Evolutionary conservation across 2,113 vertebrate species (phyloP), one percentile per base, ranked within the genome.

Genomic region (Ammodytes marinus): DNA sequence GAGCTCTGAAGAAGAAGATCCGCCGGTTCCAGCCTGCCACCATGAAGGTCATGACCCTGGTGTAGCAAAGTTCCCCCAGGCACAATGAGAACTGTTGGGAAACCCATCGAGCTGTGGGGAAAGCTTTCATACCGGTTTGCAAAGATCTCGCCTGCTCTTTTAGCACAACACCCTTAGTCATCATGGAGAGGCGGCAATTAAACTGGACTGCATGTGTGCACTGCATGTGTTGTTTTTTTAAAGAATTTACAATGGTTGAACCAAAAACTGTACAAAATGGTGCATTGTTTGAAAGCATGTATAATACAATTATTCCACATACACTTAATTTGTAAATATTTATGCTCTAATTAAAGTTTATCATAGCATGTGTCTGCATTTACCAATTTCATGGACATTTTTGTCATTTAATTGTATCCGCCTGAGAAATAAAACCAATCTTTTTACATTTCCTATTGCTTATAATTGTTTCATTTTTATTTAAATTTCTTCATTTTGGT

Each of bases 21-120:
- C 95, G 97, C 37, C 94, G 97, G 82, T 99, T 98, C 92, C 97
- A 98, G 8, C 97, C 97, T 0, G 95, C 96, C 0, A 93, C 97
- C 1, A 91, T 99, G 80, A 98, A 97, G 91, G 96, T 99, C 91
- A 99, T 99, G 97, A 99, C 98, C 82, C 95, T 96, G 91, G 97
- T 99, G 86, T 99, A 95, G 87, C 40, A 77, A 45, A 63, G n/a
- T 53, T 57, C 53, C 63, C 74, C 60, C 53, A 8, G 10, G 83
- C 79, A 82, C 63, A 73, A 69, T 17, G 27, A 72, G 53, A 66
- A 67, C 58, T 67, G 68, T 53, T 78, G 37, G 45, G 53, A 64
- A 77, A 82, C 75, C 49, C 40, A 73, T 49, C 74, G 58, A 74
- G 12, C 61, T 40, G 52, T 83, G 75, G 52, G 74, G 78, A 86